Conservation (phyloP, 64 coral and sea anemone genomes). For the Hydrozoanthus tunicans region DNA sequence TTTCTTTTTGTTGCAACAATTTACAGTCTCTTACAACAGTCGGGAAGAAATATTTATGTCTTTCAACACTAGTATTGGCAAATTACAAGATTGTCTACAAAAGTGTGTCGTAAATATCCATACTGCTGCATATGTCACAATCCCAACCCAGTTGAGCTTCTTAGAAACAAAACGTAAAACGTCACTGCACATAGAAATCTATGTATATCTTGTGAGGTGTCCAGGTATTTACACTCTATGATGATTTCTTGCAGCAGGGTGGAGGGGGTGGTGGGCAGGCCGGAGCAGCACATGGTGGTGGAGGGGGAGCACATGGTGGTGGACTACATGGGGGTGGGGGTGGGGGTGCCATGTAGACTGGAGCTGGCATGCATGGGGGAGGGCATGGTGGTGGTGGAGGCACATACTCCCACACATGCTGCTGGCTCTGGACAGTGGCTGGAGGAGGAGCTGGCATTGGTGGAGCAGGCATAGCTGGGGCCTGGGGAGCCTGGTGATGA, state of each 20-base stretch:
- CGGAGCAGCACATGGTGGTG: conserved; percentile 43
- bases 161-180: conserved; percentile 48
- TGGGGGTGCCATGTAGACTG: not conserved
- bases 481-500: conserved; percentile 82
- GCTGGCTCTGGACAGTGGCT: conserved; percentile 84
- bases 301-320: conserved; percentile 23
- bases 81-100: conserved; percentile 40
- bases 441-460: conserved; percentile 90
- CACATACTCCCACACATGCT: conserved; percentile 94
- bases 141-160: not conserved
- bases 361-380: conserved; percentile 45
- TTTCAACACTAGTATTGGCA: conserved; percentile 19
- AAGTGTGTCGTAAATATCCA: conserved; percentile 28
- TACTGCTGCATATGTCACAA: conserved; percentile 35
- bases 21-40: conserved; percentile 26
- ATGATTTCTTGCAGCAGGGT: conserved; percentile 83
- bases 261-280: conserved; percentile 66
- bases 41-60: conserved; percentile 1
- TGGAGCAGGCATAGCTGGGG: conserved; percentile 68
- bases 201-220: conserved; percentile 21
- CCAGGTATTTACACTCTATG: conserved; percentile 39
- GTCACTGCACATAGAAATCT: conserved; percentile 49
- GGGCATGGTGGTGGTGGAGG: conserved; percentile 80
- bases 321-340: conserved; percentile 55
- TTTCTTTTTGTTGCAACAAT: conserved; percentile 42